Evolutionary conservation across 2,888 invertebrate species (phyloP).

Genomic region (Chrysotoxum bicinctum): DNA sequence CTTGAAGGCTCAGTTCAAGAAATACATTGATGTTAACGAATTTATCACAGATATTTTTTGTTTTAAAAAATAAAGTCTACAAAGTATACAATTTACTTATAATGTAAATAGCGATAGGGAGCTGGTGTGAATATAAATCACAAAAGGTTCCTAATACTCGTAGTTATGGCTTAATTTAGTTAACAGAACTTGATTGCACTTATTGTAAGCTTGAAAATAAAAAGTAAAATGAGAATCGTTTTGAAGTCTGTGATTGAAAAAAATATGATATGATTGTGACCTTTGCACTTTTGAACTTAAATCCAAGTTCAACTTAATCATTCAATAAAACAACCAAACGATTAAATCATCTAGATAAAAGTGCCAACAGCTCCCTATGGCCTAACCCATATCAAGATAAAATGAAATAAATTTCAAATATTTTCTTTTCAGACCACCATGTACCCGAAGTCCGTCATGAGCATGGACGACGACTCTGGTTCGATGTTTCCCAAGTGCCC

Average conservation of each 20-base stretch:
- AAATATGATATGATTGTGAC: no score
- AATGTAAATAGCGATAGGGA: no score
- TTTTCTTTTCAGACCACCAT: slow-evolving; percentile 85
- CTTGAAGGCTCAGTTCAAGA: slow-evolving; percentile 25
- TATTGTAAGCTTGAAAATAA: no score
- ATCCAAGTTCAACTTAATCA: no score
- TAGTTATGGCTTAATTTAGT: no score
- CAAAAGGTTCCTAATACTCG: no score
- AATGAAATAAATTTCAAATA: background rate
- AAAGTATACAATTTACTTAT: no score
- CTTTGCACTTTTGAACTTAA: no score
- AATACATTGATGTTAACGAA: slow-evolving; percentile 38
- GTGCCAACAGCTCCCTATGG: background rate
- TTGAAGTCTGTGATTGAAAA: no score
- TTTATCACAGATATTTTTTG: slow-evolving; percentile 20
- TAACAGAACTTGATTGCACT: no score
- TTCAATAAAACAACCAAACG: background rate
- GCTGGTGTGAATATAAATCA: background rate
- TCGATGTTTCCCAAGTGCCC: slow-evolving; percentile 94
- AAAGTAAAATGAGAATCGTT: no score
- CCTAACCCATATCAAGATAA: no score
- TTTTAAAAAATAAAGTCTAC: slow-evolving; percentile 12
- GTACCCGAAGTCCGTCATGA: slow-evolving; percentile 90
- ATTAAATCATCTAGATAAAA: background rate
- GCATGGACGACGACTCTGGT: slow-evolving; percentile 94